Conservation (phyloP, 2,797 vertebrate species). For the Anabas testudineus region DNA sequence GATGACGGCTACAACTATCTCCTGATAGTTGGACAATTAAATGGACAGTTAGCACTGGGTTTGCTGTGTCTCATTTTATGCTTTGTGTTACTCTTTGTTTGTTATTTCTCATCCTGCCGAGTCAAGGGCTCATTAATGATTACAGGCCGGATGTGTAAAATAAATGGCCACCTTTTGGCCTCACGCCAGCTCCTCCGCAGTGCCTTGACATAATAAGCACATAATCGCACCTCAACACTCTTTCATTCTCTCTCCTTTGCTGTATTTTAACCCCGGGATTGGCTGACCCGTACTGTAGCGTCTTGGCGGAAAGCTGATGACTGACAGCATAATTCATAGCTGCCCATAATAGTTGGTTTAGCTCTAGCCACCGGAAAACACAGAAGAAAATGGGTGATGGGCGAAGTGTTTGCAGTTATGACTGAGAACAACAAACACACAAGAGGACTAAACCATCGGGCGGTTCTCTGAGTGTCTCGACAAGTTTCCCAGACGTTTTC, state of each 20-base stretch:
- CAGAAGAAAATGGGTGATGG: constrained; percentile 42
- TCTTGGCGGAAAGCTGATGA: constrained; percentile 73
- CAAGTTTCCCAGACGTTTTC: constrained; percentile 50
- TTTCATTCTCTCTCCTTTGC: constrained; percentile 55
- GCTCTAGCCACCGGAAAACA: constrained; percentile 37
- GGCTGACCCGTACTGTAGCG: constrained; percentile 70
- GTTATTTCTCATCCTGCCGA: constrained; percentile 34
- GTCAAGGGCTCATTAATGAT: constrained; percentile 67
- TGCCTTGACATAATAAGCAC: constrained; percentile 78
- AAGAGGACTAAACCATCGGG: constrained; percentile 30
- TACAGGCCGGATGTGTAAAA: constrained; percentile 63
- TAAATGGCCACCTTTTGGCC: constrained; percentile 71
- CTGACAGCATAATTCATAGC: constrained; percentile 80
- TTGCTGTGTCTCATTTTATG: constrained; percentile 40
- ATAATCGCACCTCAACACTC: constrained; percentile 69
- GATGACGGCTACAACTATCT: constrained; percentile 55
- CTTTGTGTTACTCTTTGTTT: constrained; percentile 42
- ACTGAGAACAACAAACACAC: constrained; percentile 50
- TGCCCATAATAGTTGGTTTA: constrained; percentile 73
- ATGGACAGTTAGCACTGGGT: constrained; percentile 38
- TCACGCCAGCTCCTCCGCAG: constrained; percentile 63
- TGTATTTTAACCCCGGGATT: constrained; percentile 64
- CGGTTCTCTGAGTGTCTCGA: constrained; percentile 34
- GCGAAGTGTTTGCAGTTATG: constrained; percentile 51
- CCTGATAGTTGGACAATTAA: constrained; percentile 54